These are phyloP conservation scores for Chlorops oryzae DNA, from an alignment of 1,140 invertebrate species.

Conservation along the genomic window DNA sequence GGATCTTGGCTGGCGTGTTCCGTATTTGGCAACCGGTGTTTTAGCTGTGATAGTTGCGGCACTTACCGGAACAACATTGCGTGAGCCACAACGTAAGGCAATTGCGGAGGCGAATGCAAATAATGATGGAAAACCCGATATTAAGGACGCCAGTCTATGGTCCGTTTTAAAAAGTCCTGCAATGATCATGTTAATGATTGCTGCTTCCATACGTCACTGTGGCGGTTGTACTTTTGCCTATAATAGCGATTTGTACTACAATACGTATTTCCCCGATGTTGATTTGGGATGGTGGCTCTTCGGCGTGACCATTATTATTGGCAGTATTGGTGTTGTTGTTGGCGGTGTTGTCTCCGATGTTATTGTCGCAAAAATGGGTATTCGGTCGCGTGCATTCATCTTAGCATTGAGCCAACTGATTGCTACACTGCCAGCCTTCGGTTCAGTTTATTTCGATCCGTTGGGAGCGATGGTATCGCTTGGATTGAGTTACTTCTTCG, in stretches of 20 bases:
- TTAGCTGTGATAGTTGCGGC: constrained; percentile 69
- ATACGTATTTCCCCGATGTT: constrained; percentile 78
- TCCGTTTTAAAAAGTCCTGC: constrained; percentile 69
- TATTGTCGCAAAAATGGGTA: constrained; percentile 79
- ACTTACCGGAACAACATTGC: constrained; percentile 68
- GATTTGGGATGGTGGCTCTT: constrained; percentile 85
- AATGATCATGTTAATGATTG: constrained; percentile 73
- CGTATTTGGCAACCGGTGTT: constrained; percentile 77
- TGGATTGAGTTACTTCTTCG: constrained; percentile 78
- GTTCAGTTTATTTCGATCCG: constrained; percentile 77
- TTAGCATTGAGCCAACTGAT: constrained; percentile 78
- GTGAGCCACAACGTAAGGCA: constrained; percentile 67
- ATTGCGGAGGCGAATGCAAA: constrained; percentile 60
- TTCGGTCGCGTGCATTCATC: constrained; percentile 75
- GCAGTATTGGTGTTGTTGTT: constrained; percentile 78
- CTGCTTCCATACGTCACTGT: constrained; percentile 84
- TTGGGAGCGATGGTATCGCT: constrained; percentile 79
- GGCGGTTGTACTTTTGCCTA: constrained; percentile 86
- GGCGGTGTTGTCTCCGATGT: constrained; percentile 86
- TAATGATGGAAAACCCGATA: constrained; percentile 27
- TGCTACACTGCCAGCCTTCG: constrained; percentile 82
- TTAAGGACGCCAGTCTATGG: constrained; percentile 60
- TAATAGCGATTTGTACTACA: constrained; percentile 83
- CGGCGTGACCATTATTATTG: constrained; percentile 78
- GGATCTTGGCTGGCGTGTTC: constrained; percentile 78